Evolutionary conservation across 2,113 vertebrate genomes (phyloP), one percentile per base, ranked within the genome.

Genomic region (Callorhinus ursinus): DNA sequence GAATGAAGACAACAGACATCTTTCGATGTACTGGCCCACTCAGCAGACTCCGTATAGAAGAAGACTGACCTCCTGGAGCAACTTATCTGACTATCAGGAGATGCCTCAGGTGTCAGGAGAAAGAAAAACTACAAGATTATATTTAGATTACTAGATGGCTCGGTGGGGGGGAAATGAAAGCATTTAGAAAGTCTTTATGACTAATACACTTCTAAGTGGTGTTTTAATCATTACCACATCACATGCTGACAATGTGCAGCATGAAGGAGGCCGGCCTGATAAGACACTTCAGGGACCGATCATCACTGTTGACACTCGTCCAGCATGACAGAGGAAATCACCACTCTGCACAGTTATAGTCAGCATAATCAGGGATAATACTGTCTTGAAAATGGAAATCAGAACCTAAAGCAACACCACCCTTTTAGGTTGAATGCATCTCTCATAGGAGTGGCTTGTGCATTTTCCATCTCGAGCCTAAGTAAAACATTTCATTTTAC

Each of bases 401-500:
- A 94, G 96, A 87, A 74, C 53, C 55, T 69, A 84, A 88, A 97
- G 59, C 19, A 74, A 93, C n/a, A 22, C 28, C 72, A 87, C 16
- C 77, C 33, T 65, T 5, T 76, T 71, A 83, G 65, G 88, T 88
- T 93, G 88, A 93, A 72, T 84, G 31, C 51, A 14, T 91, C 95
- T 94, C 95, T 97, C 71, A 90, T 16, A 31, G 72, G 31, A 96
- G 61, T 77, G 83, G 77, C 53, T 83, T 80, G 6, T 18, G 57
- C 63, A 57, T 85, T 84, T 97, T 59, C 96, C 16, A 92, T 81
- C 94, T 95, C 87, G 28, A 88, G n/a, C 33, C 12, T 53, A 91
- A 93, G 33, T 90, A 55, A 98, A 97, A 97, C 24, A 90, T 95
- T 96, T 96, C 0, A 74, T 93, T 98, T 55, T 93, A 81, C n/a